These are phyloP conservation scores for Toxostoma redivivum DNA, from an alignment of 2,113 vertebrate genomes.

Conservation along the genomic window DNA sequence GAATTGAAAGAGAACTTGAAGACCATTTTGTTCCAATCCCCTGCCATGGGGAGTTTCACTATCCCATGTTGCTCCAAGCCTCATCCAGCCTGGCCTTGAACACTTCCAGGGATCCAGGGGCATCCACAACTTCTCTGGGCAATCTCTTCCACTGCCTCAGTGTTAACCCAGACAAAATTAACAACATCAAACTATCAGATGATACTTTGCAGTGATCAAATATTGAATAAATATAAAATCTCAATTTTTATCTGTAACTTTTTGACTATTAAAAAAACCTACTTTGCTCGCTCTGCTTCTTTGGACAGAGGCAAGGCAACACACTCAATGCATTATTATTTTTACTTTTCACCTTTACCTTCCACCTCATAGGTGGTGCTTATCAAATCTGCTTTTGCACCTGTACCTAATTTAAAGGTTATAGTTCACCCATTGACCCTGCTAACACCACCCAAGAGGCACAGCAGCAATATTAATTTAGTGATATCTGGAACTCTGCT, in stretches of 20 bases:
- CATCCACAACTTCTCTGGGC: not conserved
- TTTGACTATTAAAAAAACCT: not conserved
- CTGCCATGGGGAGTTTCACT: not conserved
- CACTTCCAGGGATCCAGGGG: not conserved
- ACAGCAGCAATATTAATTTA: not conserved
- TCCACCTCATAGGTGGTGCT: not conserved
- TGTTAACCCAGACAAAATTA: not conserved
- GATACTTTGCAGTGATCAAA: accelerated
- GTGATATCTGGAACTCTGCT: not conserved
- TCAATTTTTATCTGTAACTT: not conserved
- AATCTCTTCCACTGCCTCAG: not conserved
- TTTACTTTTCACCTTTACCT: not conserved
- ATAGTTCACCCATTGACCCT: not conserved
- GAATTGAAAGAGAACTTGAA: not conserved
- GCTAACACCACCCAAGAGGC: not conserved
- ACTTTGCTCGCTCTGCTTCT: not conserved
- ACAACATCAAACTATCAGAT: not conserved
- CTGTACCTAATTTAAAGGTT: conserved; percentile 17
- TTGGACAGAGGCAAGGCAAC: not conserved
- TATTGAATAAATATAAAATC: not conserved
- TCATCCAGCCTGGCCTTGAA: not conserved
- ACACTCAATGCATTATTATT: not conserved
- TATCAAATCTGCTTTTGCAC: not conserved
- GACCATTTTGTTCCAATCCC: not conserved
- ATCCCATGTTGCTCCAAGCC: not conserved